Evolutionary conservation across 2,888 invertebrate genomes (phyloP), one percentile per base, ranked within the genome.

Genomic region (Ornithoptera alexandrae): DNA sequence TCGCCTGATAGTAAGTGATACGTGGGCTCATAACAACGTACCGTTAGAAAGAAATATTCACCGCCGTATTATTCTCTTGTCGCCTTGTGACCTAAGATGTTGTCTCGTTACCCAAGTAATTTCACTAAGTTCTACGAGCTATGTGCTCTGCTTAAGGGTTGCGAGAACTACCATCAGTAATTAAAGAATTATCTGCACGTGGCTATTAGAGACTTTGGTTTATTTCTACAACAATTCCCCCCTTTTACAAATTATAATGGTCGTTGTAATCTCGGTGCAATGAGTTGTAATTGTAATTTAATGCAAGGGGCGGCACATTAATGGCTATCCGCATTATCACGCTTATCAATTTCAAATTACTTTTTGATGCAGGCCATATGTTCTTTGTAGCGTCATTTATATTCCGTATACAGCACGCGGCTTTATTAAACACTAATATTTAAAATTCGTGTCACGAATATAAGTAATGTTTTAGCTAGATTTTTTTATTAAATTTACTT

Each of bases 301-400:
- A 90, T 85, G 83, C 81, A 81, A 77, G 77, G 86, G 86, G 88
- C 88, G 85, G 84, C 84, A 84, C 84, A 86, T 88, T 87, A 85
- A 83, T 81, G 83, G 79, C 80, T 81, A 81, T 79, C 82, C 81
- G 79, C 81, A 79, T 86, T 89, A 90, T 90, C 89, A 85, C 82
- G 85, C 84, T 87, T 88, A 90, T 91, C 90, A 89, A 80, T 85
- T 85, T 81, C 78, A 83, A 87, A 89, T 86, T 84, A 81, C 84
- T 83, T 88, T 86, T 84, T 88, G 85, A 88, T 87, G 82, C 78
- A 79, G 76, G 82, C 87, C 90, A 91, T 88, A 90, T 90, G 90
- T 83, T 36, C 57, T 82, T 67, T 76, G 75, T 76, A 77, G 76
- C 42, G 56, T 57, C 59, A 68, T 58, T 68, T 57, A 69, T 60